Evolutionary conservation across 1,140 invertebrate species (phyloP).

Genomic region (Bombus waltoni): DNA sequence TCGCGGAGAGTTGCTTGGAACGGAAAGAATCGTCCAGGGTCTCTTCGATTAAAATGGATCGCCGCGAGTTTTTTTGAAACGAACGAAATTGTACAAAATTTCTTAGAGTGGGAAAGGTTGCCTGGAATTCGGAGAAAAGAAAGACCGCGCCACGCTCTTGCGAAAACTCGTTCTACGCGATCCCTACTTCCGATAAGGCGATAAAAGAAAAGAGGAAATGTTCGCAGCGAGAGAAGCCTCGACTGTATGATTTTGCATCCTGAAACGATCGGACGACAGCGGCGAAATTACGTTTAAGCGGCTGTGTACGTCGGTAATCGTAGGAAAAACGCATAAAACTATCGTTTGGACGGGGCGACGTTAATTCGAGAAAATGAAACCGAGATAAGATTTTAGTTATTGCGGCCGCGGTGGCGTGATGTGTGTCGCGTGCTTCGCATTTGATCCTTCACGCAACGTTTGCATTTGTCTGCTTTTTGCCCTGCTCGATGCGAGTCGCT

Average conservation of each 20-base stretch:
- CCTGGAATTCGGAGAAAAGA: neutral
- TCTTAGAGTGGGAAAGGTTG: too few relatives aligned
- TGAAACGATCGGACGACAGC: neutral
- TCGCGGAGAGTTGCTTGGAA: neutral
- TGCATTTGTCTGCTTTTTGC: conserved; percentile 31
- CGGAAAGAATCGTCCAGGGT: neutral
- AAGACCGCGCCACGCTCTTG: neutral
- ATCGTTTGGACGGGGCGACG: conserved; percentile 5
- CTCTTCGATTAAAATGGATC: neutral
- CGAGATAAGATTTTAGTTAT: conserved; percentile 34
- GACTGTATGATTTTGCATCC: neutral
- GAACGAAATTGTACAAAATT: neutral
- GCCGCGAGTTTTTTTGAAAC: neutral
- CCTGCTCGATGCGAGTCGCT: neutral
- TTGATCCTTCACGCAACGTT: conserved; percentile 26
- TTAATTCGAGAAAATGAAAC: conserved; percentile 31
- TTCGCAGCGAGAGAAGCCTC: neutral
- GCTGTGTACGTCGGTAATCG: neutral
- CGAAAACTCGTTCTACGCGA: neutral
- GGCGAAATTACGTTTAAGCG: neutral
- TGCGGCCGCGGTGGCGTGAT: conserved; percentile 11
- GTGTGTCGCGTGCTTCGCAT: conserved; percentile 26
- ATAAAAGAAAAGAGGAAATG: neutral
- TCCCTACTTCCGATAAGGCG: neutral
- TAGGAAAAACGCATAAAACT: neutral